Base-by-base conservation (phyloP, 2,113 vertebrate genomes). In the Anguilla japonica region DNA sequence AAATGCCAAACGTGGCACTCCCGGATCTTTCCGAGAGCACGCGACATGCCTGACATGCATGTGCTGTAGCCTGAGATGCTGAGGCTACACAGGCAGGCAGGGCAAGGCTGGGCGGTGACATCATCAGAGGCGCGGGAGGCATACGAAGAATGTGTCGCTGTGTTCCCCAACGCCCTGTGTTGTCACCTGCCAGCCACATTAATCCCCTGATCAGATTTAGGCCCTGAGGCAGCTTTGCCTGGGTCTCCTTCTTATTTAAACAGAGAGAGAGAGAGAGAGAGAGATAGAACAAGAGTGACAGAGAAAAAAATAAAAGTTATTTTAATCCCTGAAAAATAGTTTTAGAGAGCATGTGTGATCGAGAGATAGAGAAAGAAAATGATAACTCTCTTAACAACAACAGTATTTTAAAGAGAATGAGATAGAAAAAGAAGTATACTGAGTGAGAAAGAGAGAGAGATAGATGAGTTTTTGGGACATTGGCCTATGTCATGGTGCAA, bases 271-370 rank as follows among this genome's bases (percentile, higher is more conserved):
- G 84, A 15, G 13, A 7, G 34, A 34, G n/a, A 26, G 56, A 79
- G 81, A 53, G 82, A 46, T 41, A 78, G 40, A 79, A 43, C 16
- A 3, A 83, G 57, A 86, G 75, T 86, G 63, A 56, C 26, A 83
- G 81, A 82, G 41, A 82, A 20, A 91, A 90, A 26, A 86, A 89
- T 75, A 88, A 87, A 89, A 84, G 34, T 46, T 80, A 79, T 22
- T 67, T 67, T 67, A 67, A 67, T 67, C 60, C 18, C 1, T 50
- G n/a, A 29, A 81, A 78, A 75, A 87, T 81, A 39, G 85, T 22
- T 67, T 79, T 79, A 29, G 18, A 60, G 79, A 85, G 91, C 86
- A 88, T 56, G 43, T 71, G 26, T 83, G 85, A 86, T 86, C 20
- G 84, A 39, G 89, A 86, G 85, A 53, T 83, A 63, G 84, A 88